A percentile compares a stretch with the other conserved stretches of the same genome.
Conservation (phyloP, 2,113 vertebrate genomes). For the Martes martes region DNA sequence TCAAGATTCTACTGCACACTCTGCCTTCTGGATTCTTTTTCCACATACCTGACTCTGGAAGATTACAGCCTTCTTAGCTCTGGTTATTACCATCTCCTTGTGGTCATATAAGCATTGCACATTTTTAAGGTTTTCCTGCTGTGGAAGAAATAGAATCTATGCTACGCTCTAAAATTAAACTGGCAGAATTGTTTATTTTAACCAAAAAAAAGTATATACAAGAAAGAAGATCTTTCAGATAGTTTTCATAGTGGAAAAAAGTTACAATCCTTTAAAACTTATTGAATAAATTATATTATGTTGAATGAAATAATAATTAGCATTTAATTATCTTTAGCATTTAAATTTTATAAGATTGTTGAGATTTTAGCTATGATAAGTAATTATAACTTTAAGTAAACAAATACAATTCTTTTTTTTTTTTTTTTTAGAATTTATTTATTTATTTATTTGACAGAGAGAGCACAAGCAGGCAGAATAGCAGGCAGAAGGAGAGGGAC, state of each 20-base stretch:
- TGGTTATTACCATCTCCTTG: not conserved
- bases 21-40: not conserved
- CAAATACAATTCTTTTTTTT: not conserved
- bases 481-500: too few species aligned
- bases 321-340: not conserved
- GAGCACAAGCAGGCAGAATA: too few species aligned
- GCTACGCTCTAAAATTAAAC: not conserved
- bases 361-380: conserved; percentile 7
- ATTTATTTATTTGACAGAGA: too few species aligned
- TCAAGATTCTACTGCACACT: not conserved
- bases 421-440: too few species aligned
- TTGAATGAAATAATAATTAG: conserved; percentile 3
- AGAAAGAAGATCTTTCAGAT: not conserved
- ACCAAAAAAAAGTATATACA: not conserved
- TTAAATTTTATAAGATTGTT: not conserved
- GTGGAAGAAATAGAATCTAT: not conserved
- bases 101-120: not conserved
- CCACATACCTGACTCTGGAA: not conserved
- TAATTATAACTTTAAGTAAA: not conserved
- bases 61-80: not conserved
- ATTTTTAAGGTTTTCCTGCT: not conserved
- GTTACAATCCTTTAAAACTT: not conserved
- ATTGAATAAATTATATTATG: not conserved
- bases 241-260: not conserved
- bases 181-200: not conserved